Base-by-base conservation (phyloP, 2,113 vertebrate species). In the Protobothrops mucrosquamatus region DNA sequence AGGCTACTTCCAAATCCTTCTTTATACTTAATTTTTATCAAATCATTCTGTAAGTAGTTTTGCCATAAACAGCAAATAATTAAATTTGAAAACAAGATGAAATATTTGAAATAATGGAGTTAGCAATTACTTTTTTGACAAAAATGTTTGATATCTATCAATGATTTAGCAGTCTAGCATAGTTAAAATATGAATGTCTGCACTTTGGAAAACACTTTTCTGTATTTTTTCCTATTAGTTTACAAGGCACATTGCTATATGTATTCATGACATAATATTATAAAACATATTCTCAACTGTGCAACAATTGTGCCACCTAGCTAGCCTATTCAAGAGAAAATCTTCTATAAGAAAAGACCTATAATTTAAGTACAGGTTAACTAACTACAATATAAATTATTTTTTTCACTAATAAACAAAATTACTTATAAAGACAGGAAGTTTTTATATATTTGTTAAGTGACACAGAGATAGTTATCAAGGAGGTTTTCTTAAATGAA, bases 231-330 rank as follows among this genome's bases (percentile, higher is more conserved):
- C 22, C 46, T 51, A 90, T 7, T 51, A 51, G 2, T 54, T 74
- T 74, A 74, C 48, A 90, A 29, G 43, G 24, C 6, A 69, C 7
- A 51, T 8, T 46, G 46, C 24, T 15, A 29, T 64, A 24, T 48
- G 9, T 14, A 59, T 64, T 3, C 43, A 61, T 64, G 22, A 3
- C 3, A 43, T 89, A 54, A 24, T n/a, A 89, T 61, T 14, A 89
- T 15, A 20, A 18, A 59, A 90, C 34, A 43, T 55, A 46, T 59
- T 46, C 56, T 46, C 55, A 43, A 23, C 4, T 8, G 6, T 92
- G 56, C 11, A 92, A 34, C 23, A 85, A 57, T 8, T 22, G 92
- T 93, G 92, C 94, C 96, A 96, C 52, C 96, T 96, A 92, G 74
- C 24, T 0, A 92, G 7, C 85, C 0, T 34, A 94, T 57, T 0